Base-by-base conservation (phyloP, 2,888 invertebrate species). In the Drosophila bunnanda region DNA sequence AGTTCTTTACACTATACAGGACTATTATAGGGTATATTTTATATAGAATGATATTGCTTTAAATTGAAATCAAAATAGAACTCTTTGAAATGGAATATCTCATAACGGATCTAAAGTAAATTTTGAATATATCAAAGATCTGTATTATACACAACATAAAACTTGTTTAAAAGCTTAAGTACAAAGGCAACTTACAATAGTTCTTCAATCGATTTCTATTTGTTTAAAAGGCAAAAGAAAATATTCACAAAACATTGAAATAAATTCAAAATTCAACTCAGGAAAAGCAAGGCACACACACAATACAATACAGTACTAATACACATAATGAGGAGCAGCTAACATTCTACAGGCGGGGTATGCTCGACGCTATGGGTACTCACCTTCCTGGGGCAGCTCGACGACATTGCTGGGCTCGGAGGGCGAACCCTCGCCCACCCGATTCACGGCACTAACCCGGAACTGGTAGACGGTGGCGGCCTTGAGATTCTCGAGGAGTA, bases 381-480 rank as follows among this genome's bases (percentile, higher is more conserved):
- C 94, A 98, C 98, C 97, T 95, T 99, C 98, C 94, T 99, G 98
- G 0, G 99, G 99, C 80, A 99, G 93, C 83, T 96, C 96, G 59
- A 99, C 95, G 58, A 96, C 94, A 89, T 97, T 97, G 78, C 97
- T 98, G 0, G 98, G 96, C 68, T 96, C 96, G 0, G 98, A 98
- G 2, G 97, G 95, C 1, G 96, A 95, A 4, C 99, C 99, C 91
- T 98, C 98, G 0, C 99, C 99, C 1, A 99, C 98, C 55, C 96
- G 96, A 92, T 99, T 99, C 13, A 98, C 96, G 15, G 99, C 98
- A 75, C 97, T 97, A n/a, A 99, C 97, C 74, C 99, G 94, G 93
- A 99, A 99, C 92, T 98, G 98, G 92, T 99, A 99, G 0, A 97
- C 96, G 0, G 98, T 96, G 0, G 99, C 98, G 0, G 99, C 99